phyloP scores from a whole-genome alignment of 2,797 vertebrate species.

The Buceros bicornis region DNA sequence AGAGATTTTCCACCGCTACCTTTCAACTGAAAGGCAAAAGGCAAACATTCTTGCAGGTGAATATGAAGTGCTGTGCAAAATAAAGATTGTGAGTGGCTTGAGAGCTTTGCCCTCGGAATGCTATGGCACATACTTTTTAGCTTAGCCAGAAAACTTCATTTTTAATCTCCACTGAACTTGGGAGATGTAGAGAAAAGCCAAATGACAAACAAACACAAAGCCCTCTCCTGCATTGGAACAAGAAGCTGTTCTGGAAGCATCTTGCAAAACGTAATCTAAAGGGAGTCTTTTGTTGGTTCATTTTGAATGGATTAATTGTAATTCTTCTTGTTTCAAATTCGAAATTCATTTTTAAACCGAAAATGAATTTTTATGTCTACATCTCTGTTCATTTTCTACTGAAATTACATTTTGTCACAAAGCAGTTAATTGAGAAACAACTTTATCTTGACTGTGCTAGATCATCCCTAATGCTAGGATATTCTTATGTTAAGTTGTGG shows the following conservation, averaged over 20 bases:
- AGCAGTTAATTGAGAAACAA: neutral
- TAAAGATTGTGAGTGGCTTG: neutral
- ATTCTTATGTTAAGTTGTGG: neutral
- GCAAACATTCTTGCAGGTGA: neutral
- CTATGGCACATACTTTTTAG: neutral
- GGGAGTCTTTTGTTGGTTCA: neutral
- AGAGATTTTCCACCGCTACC: neutral
- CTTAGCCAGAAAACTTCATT: neutral
- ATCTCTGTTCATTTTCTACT: neutral
- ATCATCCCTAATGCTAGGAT: neutral
- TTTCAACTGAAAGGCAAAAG: neutral
- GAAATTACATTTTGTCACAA: neutral
- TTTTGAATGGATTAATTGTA: neutral
- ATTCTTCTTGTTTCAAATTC: neutral
- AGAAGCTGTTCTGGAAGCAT: neutral
- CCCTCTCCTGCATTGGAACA: neutral
- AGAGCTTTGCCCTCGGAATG: neutral
- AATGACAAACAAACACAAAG: neutral
- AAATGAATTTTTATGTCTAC: neutral
- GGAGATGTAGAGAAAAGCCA: neutral
- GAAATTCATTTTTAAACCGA: neutral
- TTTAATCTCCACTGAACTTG: neutral
- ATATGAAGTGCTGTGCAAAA: neutral
- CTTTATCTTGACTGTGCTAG: neutral
- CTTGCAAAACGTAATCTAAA: neutral